A percentile compares a stretch with the other conserved stretches of the same genome.
Evolutionary conservation across 2,888 invertebrate species (phyloP).

Genomic region (Lithophane semibrunnea): DNA sequence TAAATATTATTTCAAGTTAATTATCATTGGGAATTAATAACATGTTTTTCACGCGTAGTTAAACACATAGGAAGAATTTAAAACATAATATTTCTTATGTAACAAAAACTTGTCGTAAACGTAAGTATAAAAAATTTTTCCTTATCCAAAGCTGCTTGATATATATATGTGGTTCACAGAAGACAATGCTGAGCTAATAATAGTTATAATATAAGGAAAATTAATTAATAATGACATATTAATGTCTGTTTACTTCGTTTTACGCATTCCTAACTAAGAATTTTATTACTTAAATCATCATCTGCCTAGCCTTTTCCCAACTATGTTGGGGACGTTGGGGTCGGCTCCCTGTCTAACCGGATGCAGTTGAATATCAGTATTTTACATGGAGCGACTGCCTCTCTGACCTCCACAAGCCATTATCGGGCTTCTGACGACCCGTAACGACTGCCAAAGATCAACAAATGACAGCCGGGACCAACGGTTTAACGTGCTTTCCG

Average conservation of each 20-base stretch:
- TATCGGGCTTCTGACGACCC: too few relatives aligned
- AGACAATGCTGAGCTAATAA: conserved; percentile 38
- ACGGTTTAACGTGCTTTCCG: too few relatives aligned
- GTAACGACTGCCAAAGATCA: too few relatives aligned
- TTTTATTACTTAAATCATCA: not conserved
- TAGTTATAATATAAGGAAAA: conserved; percentile 47
- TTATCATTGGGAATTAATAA: not conserved
- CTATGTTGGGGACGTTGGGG: too few relatives aligned
- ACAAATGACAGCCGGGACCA: too few relatives aligned
- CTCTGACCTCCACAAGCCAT: too few relatives aligned
- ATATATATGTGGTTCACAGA: conserved; percentile 13
- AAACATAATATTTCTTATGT: not conserved
- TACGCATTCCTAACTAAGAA: not conserved
- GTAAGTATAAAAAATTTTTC: not conserved
- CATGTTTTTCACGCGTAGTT: not conserved
- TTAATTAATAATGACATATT: conserved; percentile 37
- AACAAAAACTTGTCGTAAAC: not conserved
- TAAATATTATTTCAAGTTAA: too few relatives aligned
- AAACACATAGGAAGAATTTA: not conserved
- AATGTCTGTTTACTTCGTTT: conserved; percentile 20
- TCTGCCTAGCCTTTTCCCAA: too few relatives aligned
- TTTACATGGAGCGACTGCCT: too few relatives aligned
- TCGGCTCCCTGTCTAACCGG: too few relatives aligned
- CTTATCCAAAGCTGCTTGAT: not conserved
- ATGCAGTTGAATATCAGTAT: too few relatives aligned